Conservation (phyloP, 2,113 vertebrate species). For the Terrapene triunguis region DNA sequence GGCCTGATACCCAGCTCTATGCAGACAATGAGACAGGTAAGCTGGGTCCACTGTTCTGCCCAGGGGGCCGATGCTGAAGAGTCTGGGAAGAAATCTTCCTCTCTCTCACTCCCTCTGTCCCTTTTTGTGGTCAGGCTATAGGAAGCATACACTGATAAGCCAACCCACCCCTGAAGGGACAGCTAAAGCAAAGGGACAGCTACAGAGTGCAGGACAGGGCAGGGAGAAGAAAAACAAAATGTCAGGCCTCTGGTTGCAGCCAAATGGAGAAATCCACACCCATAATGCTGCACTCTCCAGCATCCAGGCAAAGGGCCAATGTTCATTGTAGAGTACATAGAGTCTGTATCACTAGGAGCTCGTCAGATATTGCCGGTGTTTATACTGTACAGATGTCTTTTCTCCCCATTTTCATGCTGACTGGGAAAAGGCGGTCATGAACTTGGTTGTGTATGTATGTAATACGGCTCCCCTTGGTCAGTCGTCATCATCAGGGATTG, state of each 20-base stretch:
- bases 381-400: neutral
- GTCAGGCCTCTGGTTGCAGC: neutral
- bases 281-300: neutral
- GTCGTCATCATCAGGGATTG: neutral
- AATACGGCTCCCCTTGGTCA: neutral
- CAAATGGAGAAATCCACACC: neutral
- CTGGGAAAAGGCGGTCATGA: neutral
- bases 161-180: neutral
- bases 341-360: neutral
- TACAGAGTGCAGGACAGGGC: neutral
- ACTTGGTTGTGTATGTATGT: neutral
- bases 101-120: neutral
- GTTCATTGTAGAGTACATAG: neutral
- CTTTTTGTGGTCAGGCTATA: neutral
- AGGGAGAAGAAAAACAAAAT: neutral
- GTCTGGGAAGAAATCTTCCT: neutral
- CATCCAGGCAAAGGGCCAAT: neutral
- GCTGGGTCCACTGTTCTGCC: too few species aligned
- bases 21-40: too few species aligned
- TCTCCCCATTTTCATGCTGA: neutral
- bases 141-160: neutral
- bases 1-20: too few species aligned
- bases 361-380: neutral
- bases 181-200: neutral
- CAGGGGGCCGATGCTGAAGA: too few species aligned